phyloP scores from a whole-genome alignment of 2,113 vertebrate genomes.

The Xenopus borealis region DNA sequence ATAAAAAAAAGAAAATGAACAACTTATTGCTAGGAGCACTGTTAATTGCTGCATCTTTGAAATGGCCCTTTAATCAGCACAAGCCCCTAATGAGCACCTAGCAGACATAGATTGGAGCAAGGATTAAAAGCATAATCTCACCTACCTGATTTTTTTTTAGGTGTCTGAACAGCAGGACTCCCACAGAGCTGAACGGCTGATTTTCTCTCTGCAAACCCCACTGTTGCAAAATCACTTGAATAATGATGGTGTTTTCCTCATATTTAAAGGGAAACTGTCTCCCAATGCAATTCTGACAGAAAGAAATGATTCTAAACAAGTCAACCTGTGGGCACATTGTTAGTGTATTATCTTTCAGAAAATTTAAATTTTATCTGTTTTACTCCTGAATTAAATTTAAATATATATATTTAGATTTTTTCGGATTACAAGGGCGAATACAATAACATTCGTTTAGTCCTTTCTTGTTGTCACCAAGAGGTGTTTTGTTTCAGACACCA shows the following conservation, averaged over 20 bases:
- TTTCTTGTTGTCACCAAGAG: no score
- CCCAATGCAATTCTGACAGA: background rate
- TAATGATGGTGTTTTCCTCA: background rate
- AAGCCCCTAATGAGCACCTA: background rate
- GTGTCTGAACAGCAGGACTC: background rate
- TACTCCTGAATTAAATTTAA: no score
- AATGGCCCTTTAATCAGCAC: background rate
- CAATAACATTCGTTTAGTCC: no score
- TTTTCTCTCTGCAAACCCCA: background rate
- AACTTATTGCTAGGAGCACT: background rate
- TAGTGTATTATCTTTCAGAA: no score
- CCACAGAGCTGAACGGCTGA: background rate
- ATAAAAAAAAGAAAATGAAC: background rate
- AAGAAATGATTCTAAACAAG: no score
- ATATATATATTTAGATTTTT: no score
- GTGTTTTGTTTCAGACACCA: no score
- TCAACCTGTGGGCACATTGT: no score
- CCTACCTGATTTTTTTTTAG: slow-evolving; percentile 1
- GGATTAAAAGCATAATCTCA: slow-evolving; percentile 3
- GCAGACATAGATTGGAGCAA: slow-evolving; percentile 1
- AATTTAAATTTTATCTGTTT: no score
- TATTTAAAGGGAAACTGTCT: background rate
- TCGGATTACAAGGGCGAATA: no score
- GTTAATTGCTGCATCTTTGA: slow-evolving; percentile 2
- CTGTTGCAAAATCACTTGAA: background rate